Conservation (phyloP, 2,888 invertebrate species). For the Ariolimax columbianus region DNA sequence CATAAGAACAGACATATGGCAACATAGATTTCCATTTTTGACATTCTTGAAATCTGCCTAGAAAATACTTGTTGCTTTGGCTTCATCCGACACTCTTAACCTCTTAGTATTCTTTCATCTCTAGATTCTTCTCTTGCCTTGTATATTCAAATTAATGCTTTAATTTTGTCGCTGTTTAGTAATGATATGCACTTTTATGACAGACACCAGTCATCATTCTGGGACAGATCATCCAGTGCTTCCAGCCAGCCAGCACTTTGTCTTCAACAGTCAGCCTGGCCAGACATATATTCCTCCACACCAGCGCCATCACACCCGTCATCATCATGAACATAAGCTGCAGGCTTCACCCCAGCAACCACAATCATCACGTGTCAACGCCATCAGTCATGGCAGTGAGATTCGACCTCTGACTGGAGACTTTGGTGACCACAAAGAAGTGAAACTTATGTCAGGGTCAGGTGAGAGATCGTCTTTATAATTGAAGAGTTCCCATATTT, state of each 20-base stretch:
- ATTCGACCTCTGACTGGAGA: constrained; percentile 34
- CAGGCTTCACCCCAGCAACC: constrained; percentile 19
- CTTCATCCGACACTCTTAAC: too few species aligned
- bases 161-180: not conserved
- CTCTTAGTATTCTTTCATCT: too few species aligned
- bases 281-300: constrained; percentile 13
- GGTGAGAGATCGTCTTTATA: not conserved
- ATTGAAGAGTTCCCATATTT: too few species aligned
- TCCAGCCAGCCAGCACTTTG: constrained; percentile 7
- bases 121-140: not conserved
- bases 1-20: too few species aligned
- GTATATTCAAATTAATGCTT: not conserved
- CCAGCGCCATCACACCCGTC: not conserved
- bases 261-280: constrained; percentile 26
- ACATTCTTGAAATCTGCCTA: too few species aligned
- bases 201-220: constrained; percentile 33
- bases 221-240: not conserved
- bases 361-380: constrained; percentile 62
- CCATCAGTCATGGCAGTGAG: constrained; percentile 59
- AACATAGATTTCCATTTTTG: too few species aligned
- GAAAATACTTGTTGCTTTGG: too few species aligned
- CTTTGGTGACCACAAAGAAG: constrained; percentile 35
- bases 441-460: constrained; percentile 26
- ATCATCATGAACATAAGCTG: constrained; percentile 6
- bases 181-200: not conserved